Percentiles rank a stretch among this genome's conserved stretches.
These are phyloP conservation scores for Triplophysa siluroides DNA, from an alignment of 2,113 vertebrate species.

Conservation along the genomic window DNA sequence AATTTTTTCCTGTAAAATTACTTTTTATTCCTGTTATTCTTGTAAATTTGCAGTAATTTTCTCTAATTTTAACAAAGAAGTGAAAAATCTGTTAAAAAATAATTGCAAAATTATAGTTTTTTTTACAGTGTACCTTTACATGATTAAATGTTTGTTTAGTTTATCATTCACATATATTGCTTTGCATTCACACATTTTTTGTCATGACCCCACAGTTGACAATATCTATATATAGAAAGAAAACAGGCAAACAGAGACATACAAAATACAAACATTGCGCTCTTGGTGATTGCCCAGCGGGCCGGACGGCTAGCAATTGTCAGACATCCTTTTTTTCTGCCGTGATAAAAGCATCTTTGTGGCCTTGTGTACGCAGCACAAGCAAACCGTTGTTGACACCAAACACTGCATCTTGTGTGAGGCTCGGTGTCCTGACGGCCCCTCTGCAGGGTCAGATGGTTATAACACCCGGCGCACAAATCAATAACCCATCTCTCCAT, in stretches of 20 bases:
- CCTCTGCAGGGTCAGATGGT: constrained; percentile 22
- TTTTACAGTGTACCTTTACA: too few relatives aligned
- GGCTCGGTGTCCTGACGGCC: constrained; percentile 11
- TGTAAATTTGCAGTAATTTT: too few relatives aligned
- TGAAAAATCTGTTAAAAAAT: too few relatives aligned
- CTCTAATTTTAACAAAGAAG: too few relatives aligned
- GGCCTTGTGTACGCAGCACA: constrained; percentile 55
- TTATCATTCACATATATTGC: too few relatives aligned
- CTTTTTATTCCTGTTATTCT: too few relatives aligned
- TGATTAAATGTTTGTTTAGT: too few relatives aligned
- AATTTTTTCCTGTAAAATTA: too few relatives aligned
- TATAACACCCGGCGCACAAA: constrained; percentile 20
- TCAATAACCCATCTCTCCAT: constrained; percentile 49
- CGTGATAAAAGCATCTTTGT: constrained; percentile 67
- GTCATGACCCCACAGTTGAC: too few relatives aligned
- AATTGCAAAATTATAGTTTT: too few relatives aligned
- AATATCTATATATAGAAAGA: too few relatives aligned
- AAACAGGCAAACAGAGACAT: neutral
- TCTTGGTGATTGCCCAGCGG: constrained; percentile 25
- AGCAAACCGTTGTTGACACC: constrained; percentile 56
- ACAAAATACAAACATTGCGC: neutral
- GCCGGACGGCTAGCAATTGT: constrained; percentile 24
- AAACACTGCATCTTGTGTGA: constrained; percentile 60
- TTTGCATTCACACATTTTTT: too few relatives aligned
- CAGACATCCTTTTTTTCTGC: constrained; percentile 50